Conservation (phyloP, 2,113 vertebrate species). For the Cettia cetti region DNA sequence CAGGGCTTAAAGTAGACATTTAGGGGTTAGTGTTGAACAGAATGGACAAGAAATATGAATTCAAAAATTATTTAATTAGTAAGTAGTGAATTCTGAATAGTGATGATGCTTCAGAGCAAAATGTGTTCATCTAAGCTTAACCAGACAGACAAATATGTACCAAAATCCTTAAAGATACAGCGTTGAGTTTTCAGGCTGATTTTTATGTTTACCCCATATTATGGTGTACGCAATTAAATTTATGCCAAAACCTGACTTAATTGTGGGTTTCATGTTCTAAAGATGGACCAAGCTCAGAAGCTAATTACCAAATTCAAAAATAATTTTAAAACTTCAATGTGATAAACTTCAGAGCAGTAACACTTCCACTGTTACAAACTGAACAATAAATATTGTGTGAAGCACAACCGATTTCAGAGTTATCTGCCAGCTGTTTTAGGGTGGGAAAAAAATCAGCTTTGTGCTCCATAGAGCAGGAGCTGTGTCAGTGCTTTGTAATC, state of each 20-base stretch:
- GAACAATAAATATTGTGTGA: neutral
- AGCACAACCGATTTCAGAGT: neutral
- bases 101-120: neutral
- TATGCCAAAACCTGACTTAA: neutral
- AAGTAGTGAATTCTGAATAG: neutral
- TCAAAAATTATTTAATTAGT: neutral
- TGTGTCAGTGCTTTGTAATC: neutral
- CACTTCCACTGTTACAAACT: neutral
- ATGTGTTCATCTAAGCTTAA: neutral
- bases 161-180: fast-evolving
- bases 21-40: neutral
- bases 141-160: neutral
- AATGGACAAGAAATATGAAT: fast-evolving
- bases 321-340: neutral
- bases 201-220: neutral
- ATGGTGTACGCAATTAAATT: neutral
- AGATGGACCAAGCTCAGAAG: fast-evolving
- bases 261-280: neutral
- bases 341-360: neutral
- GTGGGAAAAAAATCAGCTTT: neutral
- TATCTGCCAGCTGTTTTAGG: neutral
- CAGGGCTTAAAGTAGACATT: neutral
- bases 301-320: neutral
- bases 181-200: neutral
- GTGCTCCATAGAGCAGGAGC: neutral